Conservation (phyloP, 2,113 vertebrate genomes). For the Lophius piscatorius region DNA sequence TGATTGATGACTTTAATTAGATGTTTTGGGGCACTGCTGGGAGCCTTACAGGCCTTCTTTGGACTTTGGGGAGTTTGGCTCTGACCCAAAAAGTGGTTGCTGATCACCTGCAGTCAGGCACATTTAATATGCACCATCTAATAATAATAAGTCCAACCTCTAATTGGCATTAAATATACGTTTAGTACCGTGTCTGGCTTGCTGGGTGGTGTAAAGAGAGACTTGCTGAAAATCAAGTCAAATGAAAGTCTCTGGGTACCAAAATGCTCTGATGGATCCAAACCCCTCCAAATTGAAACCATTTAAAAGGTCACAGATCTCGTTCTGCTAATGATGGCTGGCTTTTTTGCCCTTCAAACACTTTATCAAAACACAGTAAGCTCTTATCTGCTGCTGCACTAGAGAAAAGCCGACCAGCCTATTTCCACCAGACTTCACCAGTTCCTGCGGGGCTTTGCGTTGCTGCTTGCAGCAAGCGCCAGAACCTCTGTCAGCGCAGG, state of each 20-base stretch:
- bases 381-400: constrained; percentile 7
- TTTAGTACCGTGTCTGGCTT: not conserved
- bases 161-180: constrained; percentile 1
- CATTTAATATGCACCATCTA: too few relatives aligned
- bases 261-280: not conserved
- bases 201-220: too few relatives aligned
- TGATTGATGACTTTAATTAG: constrained; percentile 64
- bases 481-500: constrained; percentile 49
- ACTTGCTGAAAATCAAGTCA: not conserved
- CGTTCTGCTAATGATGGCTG: not conserved
- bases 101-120: constrained; percentile 19
- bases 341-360: not conserved
- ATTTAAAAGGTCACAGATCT: constrained; percentile 11
- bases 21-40: constrained; percentile 15
- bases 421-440: constrained; percentile 17
- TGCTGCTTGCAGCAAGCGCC: constrained; percentile 26
- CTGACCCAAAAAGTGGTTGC: constrained; percentile 25
- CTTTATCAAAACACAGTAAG: not conserved
- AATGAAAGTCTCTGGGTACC: not conserved
- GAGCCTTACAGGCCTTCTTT: constrained; percentile 40
- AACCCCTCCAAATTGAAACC: constrained; percentile 4
- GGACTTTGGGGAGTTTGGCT: constrained; percentile 24
- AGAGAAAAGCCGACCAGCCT: not conserved
- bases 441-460: constrained; percentile 27
- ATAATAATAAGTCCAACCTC: not conserved